Evolutionary conservation across 2,888 invertebrate species (phyloP).

Genomic region (Eristalis tenax): DNA sequence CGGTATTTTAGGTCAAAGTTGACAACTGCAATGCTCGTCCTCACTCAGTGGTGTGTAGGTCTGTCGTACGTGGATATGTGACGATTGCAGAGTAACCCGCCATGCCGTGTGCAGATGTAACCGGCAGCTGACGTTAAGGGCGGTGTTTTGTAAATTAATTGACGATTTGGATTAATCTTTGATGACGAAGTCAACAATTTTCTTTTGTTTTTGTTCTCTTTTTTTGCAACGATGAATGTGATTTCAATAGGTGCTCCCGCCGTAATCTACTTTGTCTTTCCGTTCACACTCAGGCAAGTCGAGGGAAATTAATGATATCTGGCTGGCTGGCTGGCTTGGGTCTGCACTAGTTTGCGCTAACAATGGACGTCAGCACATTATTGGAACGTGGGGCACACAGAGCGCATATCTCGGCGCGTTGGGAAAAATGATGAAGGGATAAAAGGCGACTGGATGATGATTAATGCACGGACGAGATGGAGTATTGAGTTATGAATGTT

Average conservation of each 20-base stretch:
- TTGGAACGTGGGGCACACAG: background rate
- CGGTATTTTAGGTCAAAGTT: constrained; percentile 68
- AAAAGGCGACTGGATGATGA: constrained; percentile 37
- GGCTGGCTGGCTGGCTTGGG: background rate
- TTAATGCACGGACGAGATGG: constrained; percentile 15
- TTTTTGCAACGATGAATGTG: constrained; percentile 9
- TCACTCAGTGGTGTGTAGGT: constrained; percentile 12
- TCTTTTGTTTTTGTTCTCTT: background rate
- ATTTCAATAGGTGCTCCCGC: background rate
- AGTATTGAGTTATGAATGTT: constrained; percentile 24
- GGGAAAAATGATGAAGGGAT: constrained; percentile 25
- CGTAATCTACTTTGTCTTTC: background rate
- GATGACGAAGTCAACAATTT: background rate
- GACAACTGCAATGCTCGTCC: constrained; percentile 62
- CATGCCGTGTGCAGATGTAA: background rate
- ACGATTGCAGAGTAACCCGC: background rate
- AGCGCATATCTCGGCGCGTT: background rate
- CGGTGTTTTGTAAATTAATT: constrained; percentile 40
- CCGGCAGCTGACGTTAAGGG: background rate
- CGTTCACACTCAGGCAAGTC: background rate
- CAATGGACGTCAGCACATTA: constrained; percentile 1
- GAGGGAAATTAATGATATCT: constrained; percentile 10
- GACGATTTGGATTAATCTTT: constrained; percentile 40
- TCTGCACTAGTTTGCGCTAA: background rate
- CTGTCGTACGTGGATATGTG: background rate